These are phyloP conservation scores for Apotomis turbidana DNA, from an alignment of 2,888 invertebrate species.

Conservation along the genomic window DNA sequence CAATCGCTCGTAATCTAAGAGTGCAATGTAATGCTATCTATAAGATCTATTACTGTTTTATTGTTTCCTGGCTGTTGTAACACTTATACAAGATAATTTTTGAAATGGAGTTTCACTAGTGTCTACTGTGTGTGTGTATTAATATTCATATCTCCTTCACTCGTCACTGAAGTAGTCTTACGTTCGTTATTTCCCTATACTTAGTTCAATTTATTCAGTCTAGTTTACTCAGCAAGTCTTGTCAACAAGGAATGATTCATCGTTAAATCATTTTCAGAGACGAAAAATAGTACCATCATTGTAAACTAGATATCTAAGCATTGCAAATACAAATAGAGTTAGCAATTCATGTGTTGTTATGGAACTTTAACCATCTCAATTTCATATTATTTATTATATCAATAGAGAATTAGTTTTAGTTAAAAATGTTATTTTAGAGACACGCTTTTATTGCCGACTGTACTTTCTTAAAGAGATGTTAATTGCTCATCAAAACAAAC, in stretches of 20 bases:
- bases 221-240: constrained; percentile 53
- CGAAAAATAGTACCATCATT: constrained; percentile 61
- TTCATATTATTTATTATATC: no score
- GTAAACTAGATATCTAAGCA: constrained; percentile 11
- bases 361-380: no score
- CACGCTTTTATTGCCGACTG: no score
- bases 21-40: not conserved
- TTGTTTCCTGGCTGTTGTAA: constrained; percentile 1
- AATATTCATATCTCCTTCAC: not conserved
- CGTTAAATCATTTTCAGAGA: constrained; percentile 54
- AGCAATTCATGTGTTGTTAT: no score
- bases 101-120: not conserved
- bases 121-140: no score
- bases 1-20: no score
- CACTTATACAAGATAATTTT: not conserved
- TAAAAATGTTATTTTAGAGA: no score
- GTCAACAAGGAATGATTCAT: constrained; percentile 51
- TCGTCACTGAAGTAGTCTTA: not conserved
- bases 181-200: not conserved
- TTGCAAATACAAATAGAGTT: not conserved
- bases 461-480: no score
- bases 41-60: constrained; percentile 7
- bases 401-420: no score
- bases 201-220: not conserved
- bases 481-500: no score